Conservation (phyloP, 2,888 invertebrate species). For the Omphaloscelis lunosa region DNA sequence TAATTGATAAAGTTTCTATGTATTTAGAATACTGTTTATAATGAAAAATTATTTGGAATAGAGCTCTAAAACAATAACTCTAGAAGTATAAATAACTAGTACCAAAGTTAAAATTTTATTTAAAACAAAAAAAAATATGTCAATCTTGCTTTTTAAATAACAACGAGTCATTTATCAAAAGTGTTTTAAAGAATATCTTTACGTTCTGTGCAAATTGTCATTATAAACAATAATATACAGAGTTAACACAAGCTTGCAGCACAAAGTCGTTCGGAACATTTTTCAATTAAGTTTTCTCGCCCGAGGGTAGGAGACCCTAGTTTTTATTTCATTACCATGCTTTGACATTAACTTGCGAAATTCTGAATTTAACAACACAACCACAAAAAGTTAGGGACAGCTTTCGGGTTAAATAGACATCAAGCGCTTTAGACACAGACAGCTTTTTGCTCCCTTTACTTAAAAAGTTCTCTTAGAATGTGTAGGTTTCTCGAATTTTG, state of each 20-base stretch:
- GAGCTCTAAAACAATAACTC: neutral
- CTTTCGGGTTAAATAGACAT: constrained; percentile 52
- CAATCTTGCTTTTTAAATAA: neutral
- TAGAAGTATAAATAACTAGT: neutral
- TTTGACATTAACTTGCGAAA: constrained; percentile 61
- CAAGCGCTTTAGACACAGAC: constrained; percentile 31
- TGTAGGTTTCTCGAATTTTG: constrained; percentile 29
- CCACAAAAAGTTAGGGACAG: constrained; percentile 44
- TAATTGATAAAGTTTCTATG: neutral
- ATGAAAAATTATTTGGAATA: neutral
- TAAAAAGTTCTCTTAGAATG: constrained; percentile 35
- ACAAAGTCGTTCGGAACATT: constrained; percentile 23
- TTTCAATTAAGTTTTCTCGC: constrained; percentile 47
- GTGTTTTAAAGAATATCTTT: neutral
- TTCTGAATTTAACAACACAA: constrained; percentile 46
- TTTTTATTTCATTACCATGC: constrained; percentile 60
- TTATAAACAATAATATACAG: constrained; percentile 21
- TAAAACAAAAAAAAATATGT: neutral
- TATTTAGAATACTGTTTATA: neutral
- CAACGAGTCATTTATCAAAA: neutral
- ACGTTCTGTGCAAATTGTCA: neutral
- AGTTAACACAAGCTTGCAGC: constrained; percentile 17
- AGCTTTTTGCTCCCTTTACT: constrained; percentile 44
- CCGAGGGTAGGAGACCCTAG: constrained; percentile 27
- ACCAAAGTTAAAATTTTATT: neutral